These are phyloP conservation scores for Neocrepidodera transversa DNA, from an alignment of 2,888 invertebrate genomes.

Conservation along the genomic window DNA sequence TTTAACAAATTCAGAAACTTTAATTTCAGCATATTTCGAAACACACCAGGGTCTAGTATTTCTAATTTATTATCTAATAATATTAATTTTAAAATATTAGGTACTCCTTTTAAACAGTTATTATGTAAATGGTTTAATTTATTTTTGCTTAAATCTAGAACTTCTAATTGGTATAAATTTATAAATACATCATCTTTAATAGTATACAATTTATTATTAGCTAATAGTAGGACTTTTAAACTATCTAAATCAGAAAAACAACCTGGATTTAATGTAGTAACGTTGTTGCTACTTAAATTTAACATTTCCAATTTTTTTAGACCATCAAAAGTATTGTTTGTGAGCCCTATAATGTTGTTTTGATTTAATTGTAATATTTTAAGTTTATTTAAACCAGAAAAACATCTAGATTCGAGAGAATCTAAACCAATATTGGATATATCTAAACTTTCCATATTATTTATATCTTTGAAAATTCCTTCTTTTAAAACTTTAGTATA, in stretches of 20 bases:
- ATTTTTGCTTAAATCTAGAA: slow-evolving; percentile 11
- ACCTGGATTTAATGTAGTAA: neutral
- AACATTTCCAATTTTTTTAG: neutral
- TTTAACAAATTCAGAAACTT: slow-evolving; percentile 5
- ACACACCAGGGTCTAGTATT: neutral
- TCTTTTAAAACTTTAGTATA: neutral
- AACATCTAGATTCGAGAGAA: slow-evolving; percentile 6
- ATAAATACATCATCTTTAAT: neutral
- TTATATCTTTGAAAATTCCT: slow-evolving; percentile 11
- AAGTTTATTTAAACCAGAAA: slow-evolving; percentile 10
- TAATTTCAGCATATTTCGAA: slow-evolving; percentile 1
- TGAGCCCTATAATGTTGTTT: neutral
- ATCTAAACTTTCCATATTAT: neutral
- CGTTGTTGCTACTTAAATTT: slow-evolving; percentile 7
- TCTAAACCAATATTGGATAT: slow-evolving; percentile 3
- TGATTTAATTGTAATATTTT: slow-evolving; percentile 7
- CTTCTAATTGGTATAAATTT: neutral
- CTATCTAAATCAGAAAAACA: slow-evolving; percentile 4
- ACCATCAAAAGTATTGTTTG: slow-evolving; percentile 6
- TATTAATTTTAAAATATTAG: slow-evolving; percentile 1
- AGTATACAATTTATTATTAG: neutral
- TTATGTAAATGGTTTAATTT: neutral
- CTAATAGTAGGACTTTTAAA: slow-evolving; percentile 8
- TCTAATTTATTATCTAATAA: slow-evolving; percentile 3
- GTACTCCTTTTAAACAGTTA: slow-evolving; percentile 1